Conservation (phyloP, 2,797 vertebrate genomes). For the Loriculus beryllinus region DNA sequence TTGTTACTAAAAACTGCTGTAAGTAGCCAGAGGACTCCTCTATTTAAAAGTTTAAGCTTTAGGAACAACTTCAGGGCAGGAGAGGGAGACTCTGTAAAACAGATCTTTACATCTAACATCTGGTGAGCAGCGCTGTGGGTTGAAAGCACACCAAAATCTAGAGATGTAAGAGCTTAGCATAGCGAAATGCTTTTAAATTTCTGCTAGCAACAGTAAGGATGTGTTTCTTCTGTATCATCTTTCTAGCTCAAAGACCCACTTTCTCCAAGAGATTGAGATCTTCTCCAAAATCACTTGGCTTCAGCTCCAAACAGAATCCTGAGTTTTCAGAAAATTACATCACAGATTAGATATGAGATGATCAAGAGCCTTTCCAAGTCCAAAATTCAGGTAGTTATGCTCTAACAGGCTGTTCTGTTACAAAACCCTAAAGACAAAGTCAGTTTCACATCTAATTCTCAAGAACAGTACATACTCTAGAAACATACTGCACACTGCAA, state of each 20-base stretch:
- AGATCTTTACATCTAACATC: background rate
- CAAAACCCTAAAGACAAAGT: background rate
- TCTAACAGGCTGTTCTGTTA: constrained; percentile 13
- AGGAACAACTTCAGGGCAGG: background rate
- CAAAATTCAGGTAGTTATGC: background rate
- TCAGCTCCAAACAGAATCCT: background rate
- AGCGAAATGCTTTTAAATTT: background rate
- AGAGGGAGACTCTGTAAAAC: background rate
- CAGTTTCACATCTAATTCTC: background rate
- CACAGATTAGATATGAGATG: constrained; percentile 15
- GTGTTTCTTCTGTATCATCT: background rate
- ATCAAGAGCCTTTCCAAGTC: constrained; percentile 23
- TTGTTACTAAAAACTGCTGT: background rate
- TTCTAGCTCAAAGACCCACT: background rate
- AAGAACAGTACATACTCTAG: background rate
- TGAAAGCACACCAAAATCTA: background rate
- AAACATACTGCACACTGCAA: background rate
- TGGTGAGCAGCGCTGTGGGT: background rate
- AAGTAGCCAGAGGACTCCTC: background rate
- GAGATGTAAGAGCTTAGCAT: background rate
- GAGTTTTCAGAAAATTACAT: constrained; percentile 16
- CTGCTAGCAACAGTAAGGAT: background rate
- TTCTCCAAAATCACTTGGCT: background rate
- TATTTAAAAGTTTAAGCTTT: background rate
- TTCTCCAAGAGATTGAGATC: background rate